Percentiles rank a stretch among this genome's conserved stretches.
Conservation (phyloP, 2,888 invertebrate species). For the Carpatolechia fugitivella region DNA sequence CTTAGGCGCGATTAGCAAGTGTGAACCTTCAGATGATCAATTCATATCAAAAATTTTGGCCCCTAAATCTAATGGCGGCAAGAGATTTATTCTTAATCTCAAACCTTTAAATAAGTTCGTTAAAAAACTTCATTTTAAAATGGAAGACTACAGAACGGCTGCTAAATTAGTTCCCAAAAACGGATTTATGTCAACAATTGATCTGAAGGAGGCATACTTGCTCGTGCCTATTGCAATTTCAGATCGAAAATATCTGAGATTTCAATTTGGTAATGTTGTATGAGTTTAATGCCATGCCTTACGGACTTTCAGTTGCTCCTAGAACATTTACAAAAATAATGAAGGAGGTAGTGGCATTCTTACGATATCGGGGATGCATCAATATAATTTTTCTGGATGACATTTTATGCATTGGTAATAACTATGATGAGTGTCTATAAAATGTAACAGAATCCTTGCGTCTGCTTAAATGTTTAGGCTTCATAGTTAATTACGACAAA, state of each 20-base stretch:
- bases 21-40: constrained; percentile 14
- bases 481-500: background rate
- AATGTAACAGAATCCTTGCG: background rate
- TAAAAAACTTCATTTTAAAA: constrained; percentile 25
- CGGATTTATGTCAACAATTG: constrained; percentile 25
- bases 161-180: constrained; percentile 16
- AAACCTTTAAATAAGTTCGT: constrained; percentile 27
- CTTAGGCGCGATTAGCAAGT: constrained; percentile 23
- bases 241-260: background rate
- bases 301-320: background rate
- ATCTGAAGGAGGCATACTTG: constrained; percentile 27
- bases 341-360: background rate
- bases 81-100: constrained; percentile 27
- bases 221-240: constrained; percentile 16
- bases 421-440: background rate
- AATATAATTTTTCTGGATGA: background rate
- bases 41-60: constrained; percentile 23
- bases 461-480: background rate
- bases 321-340: background rate
- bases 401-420: background rate
- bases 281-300: background rate
- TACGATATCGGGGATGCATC: background rate
- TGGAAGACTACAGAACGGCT: constrained; percentile 29
- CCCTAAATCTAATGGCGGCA: constrained; percentile 22
- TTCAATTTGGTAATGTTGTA: background rate